Evolutionary conservation across 2,113 vertebrate species (phyloP).

Genomic region (Sminthopsis crassicaudata): DNA sequence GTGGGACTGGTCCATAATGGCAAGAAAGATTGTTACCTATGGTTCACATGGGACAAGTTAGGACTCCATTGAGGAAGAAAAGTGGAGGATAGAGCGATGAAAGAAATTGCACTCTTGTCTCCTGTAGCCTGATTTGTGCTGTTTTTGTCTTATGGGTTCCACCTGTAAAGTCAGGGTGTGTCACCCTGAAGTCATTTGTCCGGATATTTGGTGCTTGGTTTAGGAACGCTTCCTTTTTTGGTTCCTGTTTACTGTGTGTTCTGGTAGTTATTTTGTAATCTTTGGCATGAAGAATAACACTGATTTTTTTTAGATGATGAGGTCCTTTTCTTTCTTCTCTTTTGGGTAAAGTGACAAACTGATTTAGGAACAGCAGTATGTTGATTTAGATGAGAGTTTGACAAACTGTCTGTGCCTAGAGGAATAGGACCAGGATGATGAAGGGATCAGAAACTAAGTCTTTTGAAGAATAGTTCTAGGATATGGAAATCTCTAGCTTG

Average conservation of each 20-base stretch:
- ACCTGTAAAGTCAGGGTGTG: background rate
- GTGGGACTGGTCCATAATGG: background rate
- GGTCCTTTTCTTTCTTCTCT: background rate
- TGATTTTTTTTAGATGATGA: background rate
- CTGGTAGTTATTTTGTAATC: background rate
- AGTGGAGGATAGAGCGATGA: slow-evolving; percentile 70
- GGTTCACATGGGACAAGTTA: slow-evolving; percentile 52
- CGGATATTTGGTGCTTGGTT: background rate
- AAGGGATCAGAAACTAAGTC: background rate
- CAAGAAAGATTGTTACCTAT: slow-evolving; percentile 61
- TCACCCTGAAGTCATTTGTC: background rate
- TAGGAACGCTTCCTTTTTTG: background rate
- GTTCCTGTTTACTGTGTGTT: background rate
- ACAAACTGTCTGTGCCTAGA: background rate
- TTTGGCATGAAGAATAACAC: background rate
- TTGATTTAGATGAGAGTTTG: background rate
- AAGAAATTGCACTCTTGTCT: slow-evolving; percentile 19
- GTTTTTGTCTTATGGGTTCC: slow-evolving; percentile 59
- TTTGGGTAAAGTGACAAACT: background rate
- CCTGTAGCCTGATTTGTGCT: slow-evolving; percentile 79
- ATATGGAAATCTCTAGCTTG: background rate
- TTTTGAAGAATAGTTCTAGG: background rate
- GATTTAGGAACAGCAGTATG: background rate
- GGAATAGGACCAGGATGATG: background rate
- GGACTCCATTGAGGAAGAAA: slow-evolving; percentile 61